Evolutionary conservation across 1,140 invertebrate species (phyloP), one percentile per base, ranked within the genome.

Genomic region (Mercenaria mercenaria): DNA sequence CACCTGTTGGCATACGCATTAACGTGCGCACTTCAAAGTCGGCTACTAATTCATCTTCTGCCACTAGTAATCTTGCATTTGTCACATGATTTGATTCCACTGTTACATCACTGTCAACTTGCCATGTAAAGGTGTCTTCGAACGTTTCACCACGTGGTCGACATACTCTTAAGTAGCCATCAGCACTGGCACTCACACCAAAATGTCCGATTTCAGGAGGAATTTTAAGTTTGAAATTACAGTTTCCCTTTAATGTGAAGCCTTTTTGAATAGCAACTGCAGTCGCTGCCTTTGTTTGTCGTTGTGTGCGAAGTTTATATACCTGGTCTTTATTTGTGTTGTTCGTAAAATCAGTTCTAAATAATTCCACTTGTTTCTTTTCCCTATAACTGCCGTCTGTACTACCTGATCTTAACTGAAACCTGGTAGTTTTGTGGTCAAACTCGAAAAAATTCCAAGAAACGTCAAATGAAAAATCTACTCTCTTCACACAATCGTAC

Each of bases 391-490:
- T 91, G 39, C 90, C 83, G 39, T 87, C 61, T 50, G 77, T 29
- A 34, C 79, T 50, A n/a, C 76, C 80, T 0, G 91, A 59, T 29
- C 93, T 69, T 10, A 91, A 82, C 59, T 50, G 81, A 84, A 93
- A 93, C 47, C 80, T 91, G 0, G 90, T 89, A 0, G 93, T 93
- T 64, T 89, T 91, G 50, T 93, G 93, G 26, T 92, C 89, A 74
- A 93, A 93, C 69, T 93, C 93, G 59, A 93, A 93, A 67, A 93
- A 93, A 50, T 92, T 93, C 93, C 93, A 93, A 32, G 92, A 92
- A 8, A 93, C 90, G 81, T 93, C 93, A 77, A 93, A 91, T 50
- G 90, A 82, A 52, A 92, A 93, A 69, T 89, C 91, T 0, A 76
- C 76, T 39, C 92, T 86, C 20, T 92, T 90, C 26, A 93, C 59